phyloP scores from a whole-genome alignment of 2,113 vertebrate species.

The Sapayoa aenigma region DNA sequence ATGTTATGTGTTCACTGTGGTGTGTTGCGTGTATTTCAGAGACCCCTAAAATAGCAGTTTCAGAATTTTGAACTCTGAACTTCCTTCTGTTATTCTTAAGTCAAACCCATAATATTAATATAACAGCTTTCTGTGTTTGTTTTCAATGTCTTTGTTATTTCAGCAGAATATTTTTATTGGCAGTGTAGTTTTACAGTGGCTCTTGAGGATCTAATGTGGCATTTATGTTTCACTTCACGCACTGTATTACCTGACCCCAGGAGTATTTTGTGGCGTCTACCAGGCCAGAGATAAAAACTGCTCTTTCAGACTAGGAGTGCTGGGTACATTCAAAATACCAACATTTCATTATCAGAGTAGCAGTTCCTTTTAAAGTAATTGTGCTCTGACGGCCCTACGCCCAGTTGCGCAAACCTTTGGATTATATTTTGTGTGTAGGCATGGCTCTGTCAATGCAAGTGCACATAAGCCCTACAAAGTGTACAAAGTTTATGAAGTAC shows the following conservation, averaged over 20 bases:
- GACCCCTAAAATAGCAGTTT: neutral
- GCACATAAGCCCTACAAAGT: neutral
- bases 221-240: conserved; percentile 13
- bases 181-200: conserved; percentile 30
- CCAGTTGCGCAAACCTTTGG: neutral
- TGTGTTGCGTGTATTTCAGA: neutral
- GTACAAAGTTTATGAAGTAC: neutral
- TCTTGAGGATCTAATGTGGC: conserved; percentile 23
- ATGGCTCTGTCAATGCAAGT: accelerated
- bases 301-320: neutral
- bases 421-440: neutral
- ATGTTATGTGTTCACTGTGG: accelerated
- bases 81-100: conserved; percentile 53
- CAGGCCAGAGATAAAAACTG: conserved; percentile 15
- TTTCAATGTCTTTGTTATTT: conserved; percentile 55
- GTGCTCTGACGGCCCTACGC: accelerated
- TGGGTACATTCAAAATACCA: neutral
- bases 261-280: conserved; percentile 10
- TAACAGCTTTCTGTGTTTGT: conserved; percentile 36
- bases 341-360: neutral
- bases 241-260: conserved; percentile 13
- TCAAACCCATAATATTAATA: conserved; percentile 44
- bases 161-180: conserved; percentile 55
- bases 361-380: neutral
- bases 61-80: conserved; percentile 40